Percentiles rank a stretch among this genome's conserved stretches.
phyloP scores from a whole-genome alignment of 1,140 invertebrate species.

The Aricia agestis region DNA sequence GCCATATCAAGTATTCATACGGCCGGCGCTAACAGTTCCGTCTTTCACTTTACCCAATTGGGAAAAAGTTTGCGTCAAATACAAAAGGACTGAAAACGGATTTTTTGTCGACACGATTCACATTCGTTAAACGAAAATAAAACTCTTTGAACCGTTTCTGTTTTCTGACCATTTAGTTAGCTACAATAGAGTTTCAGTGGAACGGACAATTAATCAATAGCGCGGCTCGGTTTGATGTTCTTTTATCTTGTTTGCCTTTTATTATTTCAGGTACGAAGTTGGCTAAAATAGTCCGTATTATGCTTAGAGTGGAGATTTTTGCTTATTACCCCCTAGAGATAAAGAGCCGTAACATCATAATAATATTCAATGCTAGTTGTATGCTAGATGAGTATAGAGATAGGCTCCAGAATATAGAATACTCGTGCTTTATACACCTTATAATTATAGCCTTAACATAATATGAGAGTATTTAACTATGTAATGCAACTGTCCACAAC shows the following conservation, averaged over 20 bases:
- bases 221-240: too few species aligned
- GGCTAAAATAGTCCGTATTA: background rate
- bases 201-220: background rate
- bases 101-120: background rate
- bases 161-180: background rate
- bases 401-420: too few species aligned
- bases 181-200: background rate
- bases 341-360: too few species aligned
- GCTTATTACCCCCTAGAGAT: too few species aligned
- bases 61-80: constrained; percentile 5
- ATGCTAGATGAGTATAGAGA: too few species aligned
- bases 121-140: background rate
- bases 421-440: too few species aligned
- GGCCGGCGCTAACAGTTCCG: background rate
- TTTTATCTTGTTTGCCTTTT: background rate
- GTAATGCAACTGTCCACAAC: background rate
- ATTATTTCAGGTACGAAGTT: background rate
- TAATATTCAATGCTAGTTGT: too few species aligned
- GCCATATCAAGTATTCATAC: constrained; percentile 10
- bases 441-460: too few species aligned
- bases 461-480: too few species aligned
- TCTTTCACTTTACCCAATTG: constrained; percentile 5
- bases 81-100: constrained; percentile 7
- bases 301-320: too few species aligned
- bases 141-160: background rate